Base-by-base conservation (phyloP, 2,113 vertebrate genomes). In the Phylloscopus trochiloides region DNA sequence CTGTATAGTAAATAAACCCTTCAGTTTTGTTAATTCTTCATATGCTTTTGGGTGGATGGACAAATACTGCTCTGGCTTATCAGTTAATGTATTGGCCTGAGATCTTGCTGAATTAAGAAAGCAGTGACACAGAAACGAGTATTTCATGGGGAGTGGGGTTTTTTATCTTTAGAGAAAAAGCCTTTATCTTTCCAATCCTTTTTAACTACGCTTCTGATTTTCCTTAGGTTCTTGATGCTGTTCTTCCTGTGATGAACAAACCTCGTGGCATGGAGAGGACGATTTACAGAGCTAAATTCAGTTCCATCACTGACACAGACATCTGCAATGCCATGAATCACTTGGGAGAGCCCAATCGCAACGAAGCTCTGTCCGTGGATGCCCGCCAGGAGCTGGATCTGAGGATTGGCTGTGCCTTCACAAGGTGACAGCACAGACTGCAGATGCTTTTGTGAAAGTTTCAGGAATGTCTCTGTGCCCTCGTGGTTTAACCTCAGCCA, bases 341-440 rank as follows among this genome's bases (percentile, higher is more conserved):
- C 50, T 92, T 99, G 51, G 99, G 99, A 20, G 98, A 99, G 78
- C 99, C 99, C 31, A 99, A 99, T 91, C 98, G 96, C 92, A 99
- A 99, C 1, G 99, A 99, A 90, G 99, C 99, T 0, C 97, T 99
- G 58, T 99, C 99, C 0, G 99, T 99, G 88, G 99, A 99, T 15
- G 99, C 99, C 14, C 98, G 99, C 7, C 99, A 99, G 97, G 99
- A 99, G 92, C 98, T 99, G 96, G 99, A 99, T 94, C 98, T 99
- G 48, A 98, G 99, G 57, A 99, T 99, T 7, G 99, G 99, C 97
- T 99, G 99, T 54, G 99, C 99, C 2, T 99, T 99, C 87, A 99
- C 99, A 18, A 98, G 99, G 99, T 99, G 97, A 91, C 67, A 70
- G 47, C 65, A 57, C 3, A 15, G 82, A 8, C n/a, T 55, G 63